A percentile compares a stretch with the other conserved stretches of the same genome.
These are phyloP conservation scores for Spermophilus dauricus DNA, from an alignment of 2,113 vertebrate species.

Conservation along the genomic window DNA sequence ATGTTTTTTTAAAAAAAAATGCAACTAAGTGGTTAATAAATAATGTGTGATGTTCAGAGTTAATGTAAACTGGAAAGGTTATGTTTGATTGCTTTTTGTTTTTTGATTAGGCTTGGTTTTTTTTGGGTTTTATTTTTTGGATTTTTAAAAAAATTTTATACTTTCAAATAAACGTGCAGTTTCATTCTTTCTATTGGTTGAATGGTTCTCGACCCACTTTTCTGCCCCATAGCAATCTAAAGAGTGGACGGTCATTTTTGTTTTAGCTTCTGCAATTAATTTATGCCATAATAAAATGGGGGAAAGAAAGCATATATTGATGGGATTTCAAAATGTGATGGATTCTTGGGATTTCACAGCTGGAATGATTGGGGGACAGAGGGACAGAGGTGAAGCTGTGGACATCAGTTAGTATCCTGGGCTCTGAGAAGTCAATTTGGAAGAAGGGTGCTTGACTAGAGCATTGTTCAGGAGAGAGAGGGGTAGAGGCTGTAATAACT, in stretches of 20 bases:
- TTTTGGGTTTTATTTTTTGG: neutral
- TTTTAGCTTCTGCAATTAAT: neutral
- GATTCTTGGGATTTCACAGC: neutral
- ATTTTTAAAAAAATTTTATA: conserved; percentile 75
- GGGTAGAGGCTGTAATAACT: too few relatives aligned
- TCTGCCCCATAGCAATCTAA: neutral
- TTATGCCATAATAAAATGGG: neutral
- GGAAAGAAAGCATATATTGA: neutral
- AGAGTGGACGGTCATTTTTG: neutral
- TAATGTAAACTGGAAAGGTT: conserved; percentile 85
- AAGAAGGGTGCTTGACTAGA: neutral
- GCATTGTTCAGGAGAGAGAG: neutral
- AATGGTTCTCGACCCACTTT: neutral
- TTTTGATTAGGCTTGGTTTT: conserved; percentile 38
- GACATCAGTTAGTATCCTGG: rapidly evolving
- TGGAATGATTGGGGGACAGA: neutral
- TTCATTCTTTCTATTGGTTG: conserved; percentile 74
- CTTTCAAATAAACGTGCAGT: conserved; percentile 86
- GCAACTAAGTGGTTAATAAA: conserved; percentile 68
- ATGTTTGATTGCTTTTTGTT: conserved; percentile 52
- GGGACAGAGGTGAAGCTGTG: neutral
- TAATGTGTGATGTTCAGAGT: conserved; percentile 44
- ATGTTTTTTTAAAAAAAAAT: conserved; percentile 22
- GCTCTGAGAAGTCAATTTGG: neutral
- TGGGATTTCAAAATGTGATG: neutral